These are phyloP conservation scores for Drosophila equinoxialis DNA, from an alignment of 1,140 invertebrate genomes.

Conservation along the genomic window DNA sequence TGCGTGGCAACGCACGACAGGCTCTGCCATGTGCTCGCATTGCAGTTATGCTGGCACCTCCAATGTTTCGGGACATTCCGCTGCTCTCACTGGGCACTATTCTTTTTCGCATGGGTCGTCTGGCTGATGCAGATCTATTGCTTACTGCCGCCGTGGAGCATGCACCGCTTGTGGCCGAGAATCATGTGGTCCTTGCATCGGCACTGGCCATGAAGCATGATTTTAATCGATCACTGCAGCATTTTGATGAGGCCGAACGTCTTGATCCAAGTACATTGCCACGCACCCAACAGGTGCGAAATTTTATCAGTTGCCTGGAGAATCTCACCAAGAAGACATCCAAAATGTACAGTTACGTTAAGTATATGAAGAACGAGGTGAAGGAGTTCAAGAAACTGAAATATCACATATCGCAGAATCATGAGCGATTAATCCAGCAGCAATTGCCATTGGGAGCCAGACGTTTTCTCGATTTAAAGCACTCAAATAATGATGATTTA, in stretches of 20 bases:
- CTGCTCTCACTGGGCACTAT: slow-evolving; percentile 92
- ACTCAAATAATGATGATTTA: slow-evolving; percentile 64
- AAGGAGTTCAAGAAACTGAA: slow-evolving; percentile 78
- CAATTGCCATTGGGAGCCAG: slow-evolving; percentile 69
- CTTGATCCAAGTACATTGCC: slow-evolving; percentile 84
- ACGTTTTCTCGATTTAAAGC: slow-evolving; percentile 43
- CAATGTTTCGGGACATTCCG: slow-evolving; percentile 90
- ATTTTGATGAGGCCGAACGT: slow-evolving; percentile 89
- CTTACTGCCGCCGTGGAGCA: slow-evolving; percentile 92
- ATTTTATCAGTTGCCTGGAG: slow-evolving; percentile 78
- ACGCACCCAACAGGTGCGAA: slow-evolving; percentile 69
- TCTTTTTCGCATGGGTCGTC: slow-evolving; percentile 88
- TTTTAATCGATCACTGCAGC: slow-evolving; percentile 85
- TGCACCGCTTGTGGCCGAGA: slow-evolving; percentile 87
- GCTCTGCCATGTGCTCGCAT: slow-evolving; percentile 92
- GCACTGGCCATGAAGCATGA: slow-evolving; percentile 88
- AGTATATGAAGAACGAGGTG: slow-evolving; percentile 79
- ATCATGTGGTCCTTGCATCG: slow-evolving; percentile 91
- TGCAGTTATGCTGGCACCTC: slow-evolving; percentile 90
- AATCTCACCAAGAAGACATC: slow-evolving; percentile 75
- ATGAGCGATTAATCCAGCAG: slow-evolving; percentile 75
- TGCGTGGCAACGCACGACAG: slow-evolving; percentile 89
- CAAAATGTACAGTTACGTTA: slow-evolving; percentile 79
- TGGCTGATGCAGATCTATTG: slow-evolving; percentile 91
- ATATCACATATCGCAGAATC: slow-evolving; percentile 67